These are phyloP conservation scores for Malurus melanocephalus DNA, from an alignment of 2,113 vertebrate genomes.

Conservation along the genomic window DNA sequence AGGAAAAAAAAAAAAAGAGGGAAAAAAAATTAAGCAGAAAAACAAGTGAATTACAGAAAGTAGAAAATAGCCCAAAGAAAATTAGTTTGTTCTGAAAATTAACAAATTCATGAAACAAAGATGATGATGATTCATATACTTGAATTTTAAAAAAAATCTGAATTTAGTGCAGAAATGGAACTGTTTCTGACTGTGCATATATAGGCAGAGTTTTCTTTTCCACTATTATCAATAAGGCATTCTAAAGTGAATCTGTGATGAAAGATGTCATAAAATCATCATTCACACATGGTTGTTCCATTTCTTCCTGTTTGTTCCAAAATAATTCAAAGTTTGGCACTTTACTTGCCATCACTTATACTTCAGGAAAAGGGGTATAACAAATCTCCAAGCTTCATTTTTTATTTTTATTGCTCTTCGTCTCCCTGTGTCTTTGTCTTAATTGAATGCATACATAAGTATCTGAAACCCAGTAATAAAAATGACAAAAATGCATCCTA, in stretches of 20 bases:
- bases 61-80: not conserved
- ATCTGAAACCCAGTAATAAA: constrained; percentile 1
- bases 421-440: constrained; percentile 1
- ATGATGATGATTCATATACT: not conserved
- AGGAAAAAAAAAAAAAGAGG: not conserved
- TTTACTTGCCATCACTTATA: constrained; percentile 12
- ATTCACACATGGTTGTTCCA: not conserved
- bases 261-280: constrained; percentile 18
- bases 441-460: constrained; percentile 14
- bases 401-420: constrained; percentile 21
- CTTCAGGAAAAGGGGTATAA: not conserved
- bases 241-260: not conserved
- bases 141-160: not conserved
- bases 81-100: not conserved
- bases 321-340: constrained; percentile 2
- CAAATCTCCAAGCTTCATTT: constrained; percentile 33
- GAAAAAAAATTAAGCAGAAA: not conserved
- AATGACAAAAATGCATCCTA: not conserved
- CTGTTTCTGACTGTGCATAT: not conserved
- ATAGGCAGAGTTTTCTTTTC: not conserved
- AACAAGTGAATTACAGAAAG: not conserved
- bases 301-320: constrained; percentile 11
- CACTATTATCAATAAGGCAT: not conserved
- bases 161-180: not conserved
- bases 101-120: not conserved